Evolutionary conservation across 1,140 invertebrate species (phyloP), one percentile per base, ranked within the genome.

Genomic region (Cyclargus thomasi): DNA sequence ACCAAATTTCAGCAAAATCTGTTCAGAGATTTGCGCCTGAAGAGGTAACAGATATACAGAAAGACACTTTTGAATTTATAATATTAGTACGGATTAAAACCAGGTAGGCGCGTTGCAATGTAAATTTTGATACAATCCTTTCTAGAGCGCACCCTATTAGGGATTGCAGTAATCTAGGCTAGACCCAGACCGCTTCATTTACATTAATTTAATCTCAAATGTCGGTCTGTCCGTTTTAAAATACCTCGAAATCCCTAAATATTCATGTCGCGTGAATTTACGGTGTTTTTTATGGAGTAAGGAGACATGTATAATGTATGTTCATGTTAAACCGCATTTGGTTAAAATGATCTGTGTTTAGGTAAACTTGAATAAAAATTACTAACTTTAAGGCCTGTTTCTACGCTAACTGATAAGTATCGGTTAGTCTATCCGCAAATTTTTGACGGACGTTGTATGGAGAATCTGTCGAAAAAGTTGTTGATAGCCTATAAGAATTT

Each of bases 81-180:
- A n/a, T n/a, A n/a, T n/a, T n/a, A n/a, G n/a, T n/a, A 47, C 39
- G 14, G 11, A 47, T 1, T 0, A 16, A 47, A 47, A 16, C 39
- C 39, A 47, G 39, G 14, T 47, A 47, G 39, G 39, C 39, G 39
- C 39, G 39, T 47, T 11, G 39, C 39, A 29, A 62, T n/a, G 20
- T 47, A 14, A 47, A 47, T 47, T 64, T 64, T 64, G 39, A 47
- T 47, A 47, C 36, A 53, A 53, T 39, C 47, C 47, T 64, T 64
- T 47, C 36, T 47, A 64, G 36, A 64, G 35, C 36, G 53, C 36
- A 53, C 63, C 21, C 14, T 17, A 36, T 7, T 47, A 53, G 63
- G 63, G 36, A 64, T 64, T 64, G 63, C 63, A 20, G 63, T 1
- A 64, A 64, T 64, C 36, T 39, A 64, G 63, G 63, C 39, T 47